These are phyloP conservation scores for Mungos mungo DNA, from an alignment of 2,113 vertebrate genomes.

Conservation along the genomic window DNA sequence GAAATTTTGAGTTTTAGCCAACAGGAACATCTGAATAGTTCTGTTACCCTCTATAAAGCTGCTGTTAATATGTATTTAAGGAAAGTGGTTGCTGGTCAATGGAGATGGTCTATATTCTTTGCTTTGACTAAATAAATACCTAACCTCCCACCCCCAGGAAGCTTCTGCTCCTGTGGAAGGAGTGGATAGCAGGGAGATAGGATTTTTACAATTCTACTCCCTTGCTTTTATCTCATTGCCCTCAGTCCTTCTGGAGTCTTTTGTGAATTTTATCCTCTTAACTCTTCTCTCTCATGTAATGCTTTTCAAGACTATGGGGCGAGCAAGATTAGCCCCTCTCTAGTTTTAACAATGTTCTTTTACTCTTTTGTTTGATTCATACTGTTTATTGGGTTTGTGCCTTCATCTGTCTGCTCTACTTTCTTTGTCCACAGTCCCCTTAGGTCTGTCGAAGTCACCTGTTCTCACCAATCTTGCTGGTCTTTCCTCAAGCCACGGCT, in stretches of 20 bases:
- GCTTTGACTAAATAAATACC: background rate
- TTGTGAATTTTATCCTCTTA: background rate
- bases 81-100: background rate
- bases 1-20: background rate
- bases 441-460: background rate
- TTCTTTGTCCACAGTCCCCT: background rate
- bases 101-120: background rate
- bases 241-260: background rate
- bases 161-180: background rate
- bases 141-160: background rate
- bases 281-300: background rate
- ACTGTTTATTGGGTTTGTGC: background rate
- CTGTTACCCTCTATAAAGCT: background rate
- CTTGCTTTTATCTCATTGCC: background rate
- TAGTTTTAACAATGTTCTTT: background rate
- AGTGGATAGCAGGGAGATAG: background rate
- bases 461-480: background rate
- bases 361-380: background rate
- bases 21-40: background rate
- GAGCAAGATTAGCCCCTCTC: background rate
- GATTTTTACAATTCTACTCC: background rate
- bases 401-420: background rate
- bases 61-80: background rate
- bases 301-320: background rate
- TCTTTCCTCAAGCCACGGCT: background rate